Percentiles rank a stretch among this genome's conserved stretches.
Conservation (phyloP, 2,888 invertebrate genomes). For the Lasioglossum malachurum region DNA sequence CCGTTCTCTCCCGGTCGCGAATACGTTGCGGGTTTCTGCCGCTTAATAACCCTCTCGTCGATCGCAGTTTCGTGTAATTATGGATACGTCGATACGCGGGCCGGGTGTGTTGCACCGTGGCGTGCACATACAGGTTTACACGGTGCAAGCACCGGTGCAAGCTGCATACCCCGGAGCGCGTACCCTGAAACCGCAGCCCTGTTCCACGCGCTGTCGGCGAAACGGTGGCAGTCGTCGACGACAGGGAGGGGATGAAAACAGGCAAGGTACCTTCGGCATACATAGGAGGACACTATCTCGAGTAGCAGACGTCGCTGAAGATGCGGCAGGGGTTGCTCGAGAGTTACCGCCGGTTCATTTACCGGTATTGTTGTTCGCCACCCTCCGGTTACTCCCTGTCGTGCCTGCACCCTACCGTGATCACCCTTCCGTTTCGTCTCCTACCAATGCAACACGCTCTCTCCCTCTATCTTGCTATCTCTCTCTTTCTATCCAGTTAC, state of each 20-base stretch:
- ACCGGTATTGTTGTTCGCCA: slow-evolving; percentile 80
- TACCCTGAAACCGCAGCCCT: slow-evolving; percentile 63
- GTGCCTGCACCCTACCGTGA: slow-evolving; percentile 34
- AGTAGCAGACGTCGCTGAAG: slow-evolving; percentile 75
- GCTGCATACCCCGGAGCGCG: slow-evolving; percentile 29
- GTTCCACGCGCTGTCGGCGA: slow-evolving; percentile 43
- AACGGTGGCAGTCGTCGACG: slow-evolving; percentile 4
- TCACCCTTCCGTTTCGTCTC: slow-evolving; percentile 16
- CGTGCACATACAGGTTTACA: slow-evolving; percentile 20
- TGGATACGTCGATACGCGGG: slow-evolving; percentile 65
- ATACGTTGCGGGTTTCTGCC: slow-evolving; percentile 49
- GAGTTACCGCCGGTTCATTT: slow-evolving; percentile 81
- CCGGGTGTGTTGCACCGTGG: slow-evolving; percentile 35
- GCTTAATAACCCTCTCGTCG: slow-evolving; percentile 71
- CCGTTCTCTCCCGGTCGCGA: slow-evolving; percentile 47
- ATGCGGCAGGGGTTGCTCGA: slow-evolving; percentile 68
- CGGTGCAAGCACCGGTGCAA: not conserved
- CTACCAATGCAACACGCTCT: slow-evolving; percentile 7
- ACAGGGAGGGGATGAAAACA: slow-evolving; percentile 56
- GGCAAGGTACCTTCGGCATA: slow-evolving; percentile 50
- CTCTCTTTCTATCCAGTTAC: not conserved
- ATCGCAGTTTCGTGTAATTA: slow-evolving; percentile 72
- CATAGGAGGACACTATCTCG: slow-evolving; percentile 71
- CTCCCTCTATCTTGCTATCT: not conserved
- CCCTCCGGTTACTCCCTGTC: slow-evolving; percentile 30